Evolutionary conservation across 2,797 vertebrate genomes (phyloP).

Genomic region (Orestias chungarensis): DNA sequence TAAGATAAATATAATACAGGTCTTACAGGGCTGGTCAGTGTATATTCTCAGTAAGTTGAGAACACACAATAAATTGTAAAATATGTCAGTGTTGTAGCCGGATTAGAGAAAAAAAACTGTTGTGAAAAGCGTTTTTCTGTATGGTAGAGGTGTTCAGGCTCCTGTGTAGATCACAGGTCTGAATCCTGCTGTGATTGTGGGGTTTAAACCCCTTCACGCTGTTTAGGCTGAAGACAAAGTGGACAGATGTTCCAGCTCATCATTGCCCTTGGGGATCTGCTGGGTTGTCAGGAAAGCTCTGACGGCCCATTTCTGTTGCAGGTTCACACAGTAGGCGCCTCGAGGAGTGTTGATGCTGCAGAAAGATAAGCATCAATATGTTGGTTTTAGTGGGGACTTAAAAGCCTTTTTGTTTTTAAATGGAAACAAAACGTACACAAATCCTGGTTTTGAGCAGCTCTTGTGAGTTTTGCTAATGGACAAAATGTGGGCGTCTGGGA

Average conservation of each 20-base stretch:
- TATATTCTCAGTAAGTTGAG: neutral
- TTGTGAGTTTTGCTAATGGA: conserved; percentile 10
- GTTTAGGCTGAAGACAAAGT: neutral
- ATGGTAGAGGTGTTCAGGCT: neutral
- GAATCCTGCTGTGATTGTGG: neutral
- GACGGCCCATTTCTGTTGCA: conserved; percentile 5
- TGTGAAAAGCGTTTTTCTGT: neutral
- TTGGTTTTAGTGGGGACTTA: neutral
- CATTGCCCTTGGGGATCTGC: neutral
- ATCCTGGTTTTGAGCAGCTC: rapidly evolving
- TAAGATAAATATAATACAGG: neutral
- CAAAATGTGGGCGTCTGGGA: rapidly evolving
- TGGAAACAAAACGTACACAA: conserved; percentile 19
- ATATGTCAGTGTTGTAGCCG: neutral
- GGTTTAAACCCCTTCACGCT: neutral
- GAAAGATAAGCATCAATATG: neutral
- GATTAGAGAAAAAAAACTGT: neutral
- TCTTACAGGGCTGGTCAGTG: neutral
- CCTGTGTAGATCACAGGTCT: neutral
- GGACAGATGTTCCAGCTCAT: too few species aligned
- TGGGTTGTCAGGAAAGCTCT: neutral
- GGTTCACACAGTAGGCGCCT: conserved; percentile 19
- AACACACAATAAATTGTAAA: neutral
- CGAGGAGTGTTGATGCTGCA: conserved; percentile 7
- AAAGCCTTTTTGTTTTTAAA: neutral